These are phyloP conservation scores for Trichacis sp. DNA, from an alignment of 2,888 invertebrate species.

Conservation along the genomic window DNA sequence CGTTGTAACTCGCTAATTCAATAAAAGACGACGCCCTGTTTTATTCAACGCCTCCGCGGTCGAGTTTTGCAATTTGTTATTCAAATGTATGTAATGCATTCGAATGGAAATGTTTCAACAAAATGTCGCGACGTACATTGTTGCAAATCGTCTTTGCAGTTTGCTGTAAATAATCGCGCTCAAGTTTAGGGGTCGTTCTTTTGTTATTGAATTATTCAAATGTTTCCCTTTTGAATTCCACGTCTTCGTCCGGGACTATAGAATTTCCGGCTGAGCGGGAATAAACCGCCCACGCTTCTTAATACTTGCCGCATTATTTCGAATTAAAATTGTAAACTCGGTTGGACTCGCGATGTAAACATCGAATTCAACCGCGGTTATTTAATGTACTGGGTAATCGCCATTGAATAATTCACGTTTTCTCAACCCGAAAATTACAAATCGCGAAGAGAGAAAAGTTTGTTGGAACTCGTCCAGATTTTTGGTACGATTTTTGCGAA, in stretches of 20 bases:
- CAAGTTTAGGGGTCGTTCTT: not conserved
- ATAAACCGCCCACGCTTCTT: not conserved
- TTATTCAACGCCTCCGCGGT: too few relatives aligned
- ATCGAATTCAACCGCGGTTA: not conserved
- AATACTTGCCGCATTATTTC: not conserved
- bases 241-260: not conserved
- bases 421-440: too few relatives aligned
- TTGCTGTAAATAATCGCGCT: not conserved
- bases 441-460: too few relatives aligned
- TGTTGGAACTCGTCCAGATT: too few relatives aligned
- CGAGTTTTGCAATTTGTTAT: not conserved
- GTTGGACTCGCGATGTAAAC: not conserved
- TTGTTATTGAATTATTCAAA: constrained; percentile 3
- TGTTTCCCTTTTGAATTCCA: constrained; percentile 1
- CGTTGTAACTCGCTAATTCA: too few relatives aligned
- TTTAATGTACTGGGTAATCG: too few relatives aligned
- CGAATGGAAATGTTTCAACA: not conserved
- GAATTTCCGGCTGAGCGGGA: not conserved
- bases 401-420: too few relatives aligned
- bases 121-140: not conserved
- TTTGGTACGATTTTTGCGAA: too few relatives aligned
- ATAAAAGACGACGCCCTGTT: too few relatives aligned
- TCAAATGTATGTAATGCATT: not conserved
- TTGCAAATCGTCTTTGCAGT: not conserved
- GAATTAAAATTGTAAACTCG: not conserved